These are phyloP conservation scores for Cryptocephalus primarius DNA, from an alignment of 2,888 invertebrate genomes.

Conservation along the genomic window DNA sequence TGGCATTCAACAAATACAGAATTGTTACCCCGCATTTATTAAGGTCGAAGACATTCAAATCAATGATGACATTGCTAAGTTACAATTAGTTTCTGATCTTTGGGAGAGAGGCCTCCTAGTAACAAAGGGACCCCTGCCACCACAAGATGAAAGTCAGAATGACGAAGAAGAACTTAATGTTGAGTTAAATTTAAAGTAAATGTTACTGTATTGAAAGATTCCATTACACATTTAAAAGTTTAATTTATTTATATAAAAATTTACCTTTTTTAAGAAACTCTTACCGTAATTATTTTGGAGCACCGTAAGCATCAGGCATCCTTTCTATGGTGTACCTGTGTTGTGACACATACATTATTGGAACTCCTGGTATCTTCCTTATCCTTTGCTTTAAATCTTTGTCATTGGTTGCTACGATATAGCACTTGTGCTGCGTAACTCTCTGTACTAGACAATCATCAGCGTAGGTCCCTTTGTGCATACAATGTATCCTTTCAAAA, in stretches of 20 bases:
- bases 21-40: conserved; percentile 66
- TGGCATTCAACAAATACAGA: conserved; percentile 60
- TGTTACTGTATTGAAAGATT: not conserved
- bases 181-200: not conserved
- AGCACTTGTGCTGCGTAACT: conserved; percentile 97
- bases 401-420: conserved; percentile 98
- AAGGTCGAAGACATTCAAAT: conserved; percentile 61
- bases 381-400: conserved; percentile 92
- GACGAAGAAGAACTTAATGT: conserved; percentile 2
- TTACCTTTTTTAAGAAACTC: conserved; percentile 8
- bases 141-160: conserved; percentile 11
- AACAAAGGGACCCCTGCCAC: conserved; percentile 42
- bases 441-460: conserved; percentile 97
- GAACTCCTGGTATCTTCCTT: conserved; percentile 96
- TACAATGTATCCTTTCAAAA: conserved; percentile 84
- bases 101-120: conserved; percentile 78
- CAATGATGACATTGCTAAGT: conserved; percentile 50
- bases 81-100: conserved; percentile 57
- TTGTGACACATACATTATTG: conserved; percentile 93
- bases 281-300: conserved; percentile 48
- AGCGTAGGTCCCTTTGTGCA: conserved; percentile 97
- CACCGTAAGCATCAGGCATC: conserved; percentile 98
- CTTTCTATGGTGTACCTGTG: conserved; percentile 92
- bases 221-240: not conserved
- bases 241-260: not conserved